Conservation (phyloP, 2,113 vertebrate species). For the Poeciliopsis occidentalis region DNA sequence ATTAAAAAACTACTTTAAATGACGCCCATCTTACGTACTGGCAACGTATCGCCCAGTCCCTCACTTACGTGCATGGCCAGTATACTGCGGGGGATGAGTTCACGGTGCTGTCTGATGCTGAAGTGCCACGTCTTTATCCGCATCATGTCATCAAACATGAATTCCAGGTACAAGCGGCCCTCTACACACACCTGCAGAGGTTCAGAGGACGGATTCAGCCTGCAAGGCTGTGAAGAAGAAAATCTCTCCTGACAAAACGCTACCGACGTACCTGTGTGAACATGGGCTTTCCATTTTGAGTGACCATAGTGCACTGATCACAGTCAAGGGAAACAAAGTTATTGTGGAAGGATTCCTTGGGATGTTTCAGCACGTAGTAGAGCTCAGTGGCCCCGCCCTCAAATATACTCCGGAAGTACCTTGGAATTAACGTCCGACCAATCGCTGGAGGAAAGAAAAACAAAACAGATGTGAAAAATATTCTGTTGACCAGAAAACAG, state of each 20-base stretch:
- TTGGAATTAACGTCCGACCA: slow-evolving; percentile 96
- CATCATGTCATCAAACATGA: slow-evolving; percentile 99
- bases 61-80: slow-evolving; percentile 96
- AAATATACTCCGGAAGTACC: slow-evolving; percentile 98
- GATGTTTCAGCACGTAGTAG: slow-evolving; percentile 96
- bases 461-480: background rate
- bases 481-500: background rate
- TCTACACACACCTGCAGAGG: slow-evolving; percentile 92
- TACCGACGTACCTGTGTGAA: slow-evolving; percentile 83
- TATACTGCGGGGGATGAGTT: slow-evolving; percentile 98
- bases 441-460: slow-evolving; percentile 81
- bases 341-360: slow-evolving; percentile 99
- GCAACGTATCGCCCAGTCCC: background rate
- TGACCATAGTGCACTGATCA: slow-evolving; percentile 99
- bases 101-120: slow-evolving; percentile 97
- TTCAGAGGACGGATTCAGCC: slow-evolving; percentile 11
- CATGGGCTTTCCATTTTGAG: slow-evolving; percentile 98
- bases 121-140: slow-evolving; percentile 99
- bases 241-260: background rate
- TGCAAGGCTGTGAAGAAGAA: background rate
- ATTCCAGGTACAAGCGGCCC: slow-evolving; percentile 96
- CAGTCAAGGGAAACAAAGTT: slow-evolving; percentile 97
- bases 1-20: background rate
- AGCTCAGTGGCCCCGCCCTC: slow-evolving; percentile 97
- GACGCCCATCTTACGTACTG: accelerated